These are phyloP conservation scores for Muscicapa adusta DNA, from an alignment of 2,113 vertebrate species.

Conservation along the genomic window DNA sequence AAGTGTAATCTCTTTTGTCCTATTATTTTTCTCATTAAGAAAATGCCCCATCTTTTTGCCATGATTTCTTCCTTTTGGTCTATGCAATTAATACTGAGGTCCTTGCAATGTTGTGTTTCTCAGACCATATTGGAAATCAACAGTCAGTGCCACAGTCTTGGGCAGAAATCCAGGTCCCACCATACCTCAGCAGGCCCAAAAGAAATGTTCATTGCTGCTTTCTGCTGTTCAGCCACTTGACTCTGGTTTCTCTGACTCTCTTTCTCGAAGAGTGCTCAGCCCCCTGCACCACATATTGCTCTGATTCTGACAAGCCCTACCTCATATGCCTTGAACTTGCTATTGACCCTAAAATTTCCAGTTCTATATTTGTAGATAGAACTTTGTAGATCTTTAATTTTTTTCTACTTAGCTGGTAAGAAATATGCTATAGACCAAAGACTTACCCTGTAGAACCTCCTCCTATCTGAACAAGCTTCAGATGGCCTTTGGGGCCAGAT, in stretches of 20 bases:
- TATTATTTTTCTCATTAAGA: neutral
- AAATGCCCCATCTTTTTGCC: neutral
- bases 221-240: neutral
- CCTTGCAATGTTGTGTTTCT: neutral
- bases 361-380: neutral
- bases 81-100: neutral
- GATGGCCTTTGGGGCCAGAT: neutral
- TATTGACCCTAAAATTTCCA: neutral
- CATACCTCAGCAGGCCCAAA: neutral
- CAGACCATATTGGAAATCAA: neutral
- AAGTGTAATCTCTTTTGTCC: neutral
- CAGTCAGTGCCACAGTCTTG: neutral
- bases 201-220: neutral
- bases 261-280: neutral
- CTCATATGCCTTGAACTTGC: neutral
- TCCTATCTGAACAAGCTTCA: neutral
- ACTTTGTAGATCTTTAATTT: neutral
- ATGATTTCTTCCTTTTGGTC: neutral
- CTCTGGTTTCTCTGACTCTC: neutral
- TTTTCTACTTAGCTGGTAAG: neutral
- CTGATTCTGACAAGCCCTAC: neutral
- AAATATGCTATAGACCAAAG: neutral
- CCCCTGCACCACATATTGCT: neutral
- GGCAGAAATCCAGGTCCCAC: neutral
- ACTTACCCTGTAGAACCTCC: neutral